phyloP scores from a whole-genome alignment of 2,888 invertebrate genomes.

The Bhutanitis thaidina region DNA sequence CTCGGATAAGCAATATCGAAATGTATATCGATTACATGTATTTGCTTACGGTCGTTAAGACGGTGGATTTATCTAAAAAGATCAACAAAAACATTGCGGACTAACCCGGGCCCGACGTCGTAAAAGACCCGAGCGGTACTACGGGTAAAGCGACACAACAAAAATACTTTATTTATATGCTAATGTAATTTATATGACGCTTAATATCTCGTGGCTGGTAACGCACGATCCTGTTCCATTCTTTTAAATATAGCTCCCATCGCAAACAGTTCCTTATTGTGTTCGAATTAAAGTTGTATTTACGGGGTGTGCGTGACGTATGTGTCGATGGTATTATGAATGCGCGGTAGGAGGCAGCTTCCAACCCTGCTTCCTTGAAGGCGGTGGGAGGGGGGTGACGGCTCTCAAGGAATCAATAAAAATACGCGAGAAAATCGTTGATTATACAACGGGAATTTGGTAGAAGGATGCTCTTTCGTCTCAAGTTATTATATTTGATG shows the following conservation, averaged over 20 bases:
- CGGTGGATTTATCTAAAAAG: constrained; percentile 76
- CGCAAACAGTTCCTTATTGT: constrained; percentile 45
- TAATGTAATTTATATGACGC: constrained; percentile 80
- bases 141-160: constrained; percentile 62
- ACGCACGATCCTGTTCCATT: constrained; percentile 76
- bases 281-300: constrained; percentile 51
- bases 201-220: constrained; percentile 78
- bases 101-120: constrained; percentile 66
- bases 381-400: constrained; percentile 46
- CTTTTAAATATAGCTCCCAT: constrained; percentile 41
- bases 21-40: constrained; percentile 74
- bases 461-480: constrained; percentile 61
- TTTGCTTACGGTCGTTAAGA: constrained; percentile 76
- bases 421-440: constrained; percentile 78
- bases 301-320: constrained; percentile 46
- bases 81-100: constrained; percentile 72
- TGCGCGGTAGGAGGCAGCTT: constrained; percentile 77
- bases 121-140: constrained; percentile 69
- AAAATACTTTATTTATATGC: constrained; percentile 80
- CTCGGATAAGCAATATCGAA: constrained; percentile 70
- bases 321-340: constrained; percentile 78
- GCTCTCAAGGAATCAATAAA: constrained; percentile 72
- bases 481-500: constrained; percentile 36
- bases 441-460: constrained; percentile 73
- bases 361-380: constrained; percentile 67